Conservation (phyloP, 2,888 invertebrate species). For the Syritta pipiens region DNA sequence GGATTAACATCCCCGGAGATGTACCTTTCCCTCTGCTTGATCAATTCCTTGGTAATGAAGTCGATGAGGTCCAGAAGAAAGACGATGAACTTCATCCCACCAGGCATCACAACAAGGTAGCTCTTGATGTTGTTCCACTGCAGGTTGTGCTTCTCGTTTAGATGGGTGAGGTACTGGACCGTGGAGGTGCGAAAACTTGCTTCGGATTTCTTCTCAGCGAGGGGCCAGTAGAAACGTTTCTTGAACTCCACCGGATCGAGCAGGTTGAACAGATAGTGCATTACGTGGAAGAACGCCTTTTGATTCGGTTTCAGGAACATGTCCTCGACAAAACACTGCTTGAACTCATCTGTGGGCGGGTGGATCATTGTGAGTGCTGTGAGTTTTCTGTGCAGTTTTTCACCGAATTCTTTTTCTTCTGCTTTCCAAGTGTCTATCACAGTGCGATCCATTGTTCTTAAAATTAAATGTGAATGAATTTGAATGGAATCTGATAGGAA, state of each 20-base stretch:
- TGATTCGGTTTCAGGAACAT: conserved; percentile 79
- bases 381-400: conserved; percentile 74
- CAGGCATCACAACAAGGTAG: conserved; percentile 78
- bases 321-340: conserved; percentile 73
- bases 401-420: conserved; percentile 76
- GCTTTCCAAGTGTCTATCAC: conserved; percentile 76
- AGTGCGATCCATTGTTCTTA: conserved; percentile 75
- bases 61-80: conserved; percentile 75
- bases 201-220: conserved; percentile 77
- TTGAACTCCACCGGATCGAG: conserved; percentile 77
- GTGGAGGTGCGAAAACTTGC: conserved; percentile 76
- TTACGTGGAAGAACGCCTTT: conserved; percentile 76
- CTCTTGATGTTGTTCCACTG: conserved; percentile 76
- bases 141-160: conserved; percentile 77
- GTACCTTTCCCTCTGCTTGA: conserved; percentile 74
- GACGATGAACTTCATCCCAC: conserved; percentile 77
- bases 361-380: conserved; percentile 73
- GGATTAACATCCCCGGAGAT: conserved; percentile 60
- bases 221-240: conserved; percentile 79
- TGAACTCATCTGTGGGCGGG: conserved; percentile 74
- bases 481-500: no score
- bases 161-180: conserved; percentile 76
- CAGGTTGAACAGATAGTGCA: conserved; percentile 77
- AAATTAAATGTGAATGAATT: no score
- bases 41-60: conserved; percentile 75